phyloP scores from a whole-genome alignment of 2,797 vertebrate genomes.

The Cossypha niveicapilla region DNA sequence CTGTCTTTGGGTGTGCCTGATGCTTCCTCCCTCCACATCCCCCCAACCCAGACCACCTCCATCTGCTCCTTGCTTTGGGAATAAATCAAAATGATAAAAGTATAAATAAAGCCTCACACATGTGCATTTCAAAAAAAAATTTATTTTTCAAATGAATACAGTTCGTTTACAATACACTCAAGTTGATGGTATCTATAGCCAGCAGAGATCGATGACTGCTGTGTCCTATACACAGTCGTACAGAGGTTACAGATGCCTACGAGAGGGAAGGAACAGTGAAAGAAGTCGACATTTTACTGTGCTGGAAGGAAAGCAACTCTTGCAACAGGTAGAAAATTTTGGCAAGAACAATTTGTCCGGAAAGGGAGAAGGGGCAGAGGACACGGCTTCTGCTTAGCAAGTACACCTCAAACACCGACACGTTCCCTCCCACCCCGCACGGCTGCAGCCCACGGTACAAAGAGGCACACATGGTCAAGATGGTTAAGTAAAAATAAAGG shows the following conservation, averaged over 20 bases:
- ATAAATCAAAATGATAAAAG: neutral
- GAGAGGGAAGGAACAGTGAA: slow-evolving; percentile 34
- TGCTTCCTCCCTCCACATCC: neutral
- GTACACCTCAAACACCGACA: slow-evolving; percentile 54
- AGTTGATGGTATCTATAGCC: slow-evolving; percentile 54
- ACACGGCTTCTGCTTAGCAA: slow-evolving; percentile 58
- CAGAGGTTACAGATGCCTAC: slow-evolving; percentile 50
- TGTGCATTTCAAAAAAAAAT: slow-evolving; percentile 33
- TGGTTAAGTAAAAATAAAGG: slow-evolving; percentile 73
- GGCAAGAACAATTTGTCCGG: slow-evolving; percentile 68
- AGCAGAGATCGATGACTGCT: slow-evolving; percentile 23
- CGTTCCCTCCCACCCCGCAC: slow-evolving; percentile 19
- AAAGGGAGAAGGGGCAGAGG: slow-evolving; percentile 57
- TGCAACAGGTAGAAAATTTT: slow-evolving; percentile 69
- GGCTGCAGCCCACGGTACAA: slow-evolving; percentile 70
- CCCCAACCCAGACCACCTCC: neutral
- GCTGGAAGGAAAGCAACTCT: slow-evolving; percentile 65
- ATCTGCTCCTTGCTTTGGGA: neutral
- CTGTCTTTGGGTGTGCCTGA: neutral
- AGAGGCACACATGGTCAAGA: slow-evolving; percentile 78
- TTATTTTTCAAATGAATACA: slow-evolving; percentile 43
- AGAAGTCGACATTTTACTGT: slow-evolving; percentile 46
- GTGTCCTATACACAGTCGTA: slow-evolving; percentile 28
- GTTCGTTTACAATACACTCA: slow-evolving; percentile 45
- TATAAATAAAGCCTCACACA: neutral